Evolutionary conservation across 2,888 invertebrate genomes (phyloP), one percentile per base, ranked within the genome.

Genomic region (Steromphala cineraria): DNA sequence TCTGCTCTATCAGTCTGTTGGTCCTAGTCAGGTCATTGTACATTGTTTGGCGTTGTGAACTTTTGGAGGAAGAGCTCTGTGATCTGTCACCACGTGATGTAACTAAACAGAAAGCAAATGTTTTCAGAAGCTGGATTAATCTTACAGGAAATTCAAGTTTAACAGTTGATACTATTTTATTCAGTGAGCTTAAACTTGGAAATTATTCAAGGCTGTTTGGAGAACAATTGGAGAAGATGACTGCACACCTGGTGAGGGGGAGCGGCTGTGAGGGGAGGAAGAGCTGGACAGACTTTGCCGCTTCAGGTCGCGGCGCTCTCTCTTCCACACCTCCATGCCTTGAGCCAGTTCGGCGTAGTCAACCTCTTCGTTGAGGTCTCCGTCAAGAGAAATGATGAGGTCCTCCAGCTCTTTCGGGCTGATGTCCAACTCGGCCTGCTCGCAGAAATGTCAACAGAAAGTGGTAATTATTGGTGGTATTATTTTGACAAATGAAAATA

Each of bases 271-370:
- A 52, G 19, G 28, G 17, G 56, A n/a, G 2, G 78, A 67, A n/a
- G 17, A 87, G 62, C 86, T 78, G 10, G 87, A 87, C 10, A 87
- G 21, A 71, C 84, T 84, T 55, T 88, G 87, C 36, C 89, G 81
- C 75, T 84, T 84, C 67, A 85, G 85, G 62, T 90, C 91, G 15
- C 90, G 78, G 31, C 89, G 87, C 82, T 92, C 91, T 40, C 81
- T 81, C 62, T 87, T 84, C 85, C 89, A 90, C 15, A 86, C 78
- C 2, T 87, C 88, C 83, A 92, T 84, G 5, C 92, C 92, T 62
- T 84, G 83, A 3, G 90, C 88, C 21, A 93, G 85, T 79, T 93
- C 92, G 75, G 89, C 85, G 81, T 92, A 93, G 82, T 91, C 89
- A 40, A 93, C 83, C 74, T 88, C 86, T 53, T 92, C 90, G 83